Evolutionary conservation across 2,888 invertebrate species (phyloP).

Genomic region (Sphaerophoria taeniata): DNA sequence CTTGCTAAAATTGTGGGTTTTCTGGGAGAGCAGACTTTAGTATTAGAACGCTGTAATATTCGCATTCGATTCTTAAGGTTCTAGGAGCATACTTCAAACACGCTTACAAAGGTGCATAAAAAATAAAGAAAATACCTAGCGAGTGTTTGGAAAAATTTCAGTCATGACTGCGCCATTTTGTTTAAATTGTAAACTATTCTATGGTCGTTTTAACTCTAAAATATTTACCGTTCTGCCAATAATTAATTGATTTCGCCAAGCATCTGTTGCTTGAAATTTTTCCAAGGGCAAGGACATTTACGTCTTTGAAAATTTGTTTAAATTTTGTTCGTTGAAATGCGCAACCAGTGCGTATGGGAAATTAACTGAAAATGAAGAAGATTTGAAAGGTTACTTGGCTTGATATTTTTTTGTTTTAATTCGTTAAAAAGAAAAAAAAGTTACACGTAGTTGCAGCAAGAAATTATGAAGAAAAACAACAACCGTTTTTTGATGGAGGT

Average conservation of each 20-base stretch:
- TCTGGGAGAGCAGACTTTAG: constrained; percentile 36
- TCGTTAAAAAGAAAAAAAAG: constrained; percentile 49
- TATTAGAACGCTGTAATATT: too few relatives aligned
- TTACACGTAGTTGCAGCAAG: constrained; percentile 65
- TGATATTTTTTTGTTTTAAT: not conserved
- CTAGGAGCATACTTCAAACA: not conserved
- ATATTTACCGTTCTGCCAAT: constrained; percentile 80
- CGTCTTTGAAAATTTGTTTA: not conserved
- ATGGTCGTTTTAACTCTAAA: constrained; percentile 13
- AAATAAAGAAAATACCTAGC: not conserved
- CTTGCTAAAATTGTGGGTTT: constrained; percentile 46
- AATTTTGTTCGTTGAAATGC: constrained; percentile 35
- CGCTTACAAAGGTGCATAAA: not conserved
- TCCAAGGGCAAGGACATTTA: constrained; percentile 80
- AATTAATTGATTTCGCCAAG: constrained; percentile 80
- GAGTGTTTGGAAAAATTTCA: constrained; percentile 72
- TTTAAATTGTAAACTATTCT: constrained; percentile 12
- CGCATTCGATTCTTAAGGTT: constrained; percentile 33
- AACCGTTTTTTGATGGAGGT: constrained; percentile 57
- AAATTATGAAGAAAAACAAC: constrained; percentile 27
- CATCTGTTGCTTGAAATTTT: constrained; percentile 80
- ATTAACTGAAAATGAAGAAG: not conserved
- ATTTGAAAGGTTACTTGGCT: constrained; percentile 14
- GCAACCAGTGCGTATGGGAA: constrained; percentile 44
- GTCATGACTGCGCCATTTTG: constrained; percentile 41